phyloP scores from a whole-genome alignment of 2,888 invertebrate species.

The Arrhopalites spinosus region DNA sequence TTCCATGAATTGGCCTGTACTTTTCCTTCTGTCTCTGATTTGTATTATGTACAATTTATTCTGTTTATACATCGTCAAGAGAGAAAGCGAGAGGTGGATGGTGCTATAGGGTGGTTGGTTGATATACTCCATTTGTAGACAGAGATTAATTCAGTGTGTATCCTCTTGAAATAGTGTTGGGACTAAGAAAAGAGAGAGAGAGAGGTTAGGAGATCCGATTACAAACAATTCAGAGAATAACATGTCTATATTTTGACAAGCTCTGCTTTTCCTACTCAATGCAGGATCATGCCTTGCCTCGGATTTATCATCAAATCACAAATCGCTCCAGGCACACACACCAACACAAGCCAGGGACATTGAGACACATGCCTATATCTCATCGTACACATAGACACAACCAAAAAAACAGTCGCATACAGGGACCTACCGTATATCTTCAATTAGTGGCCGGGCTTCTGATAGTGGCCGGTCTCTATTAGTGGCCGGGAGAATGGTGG shows the following conservation, averaged over 20 bases:
- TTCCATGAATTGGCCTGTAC: too few relatives aligned
- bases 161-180: too few relatives aligned
- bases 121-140: neutral
- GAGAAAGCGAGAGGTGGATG: too few relatives aligned
- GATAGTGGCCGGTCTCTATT: too few relatives aligned
- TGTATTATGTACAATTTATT: too few relatives aligned
- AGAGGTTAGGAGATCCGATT: constrained; percentile 33
- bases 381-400: constrained; percentile 2
- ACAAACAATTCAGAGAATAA: constrained; percentile 40
- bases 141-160: neutral
- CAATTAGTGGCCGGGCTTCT: too few relatives aligned
- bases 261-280: constrained; percentile 10
- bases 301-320: constrained; percentile 35
- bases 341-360: constrained; percentile 19
- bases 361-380: constrained; percentile 23
- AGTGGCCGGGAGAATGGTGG: too few relatives aligned
- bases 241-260: constrained; percentile 39
- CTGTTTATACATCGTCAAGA: too few relatives aligned
- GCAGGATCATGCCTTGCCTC: constrained; percentile 15
- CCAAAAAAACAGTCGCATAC: too few relatives aligned
- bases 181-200: neutral
- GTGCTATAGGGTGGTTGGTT: too few relatives aligned
- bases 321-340: constrained; percentile 29
- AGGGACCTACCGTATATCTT: too few relatives aligned
- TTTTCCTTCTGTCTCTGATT: too few relatives aligned